Evolutionary conservation across 1,140 invertebrate species (phyloP), one percentile per base, ranked within the genome.

Genomic region (Dinoponera quadriceps): DNA sequence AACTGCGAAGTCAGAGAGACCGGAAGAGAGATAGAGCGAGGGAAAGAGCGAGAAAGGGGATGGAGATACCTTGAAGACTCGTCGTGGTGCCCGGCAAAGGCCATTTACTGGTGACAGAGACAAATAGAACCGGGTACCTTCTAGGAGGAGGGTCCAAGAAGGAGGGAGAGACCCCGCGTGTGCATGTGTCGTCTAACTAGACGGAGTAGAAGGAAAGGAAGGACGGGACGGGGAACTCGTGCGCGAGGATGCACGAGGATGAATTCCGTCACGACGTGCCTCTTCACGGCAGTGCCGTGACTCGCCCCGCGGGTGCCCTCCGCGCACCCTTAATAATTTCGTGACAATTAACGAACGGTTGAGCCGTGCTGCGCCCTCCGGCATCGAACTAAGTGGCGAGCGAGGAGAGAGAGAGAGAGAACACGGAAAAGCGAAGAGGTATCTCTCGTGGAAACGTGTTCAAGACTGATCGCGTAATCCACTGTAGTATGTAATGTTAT

Each of bases 51-150:
- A 25, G 48, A 62, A 51, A 38, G 57, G 65, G 81, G 85, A 59
- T n/a, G 60, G 72, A 54, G 57, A 65, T 62, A 82, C 62, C 71
- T 63, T n/a, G 74, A 78, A 84, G 68, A 33, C 38, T 75, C 78
- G 72, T 82, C 59, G 82, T 82, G 55, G 49, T 68, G 72, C 87
- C 80, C 69, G 57, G 86, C 81, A 85, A 85, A 89, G 78, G 86
- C 89, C 88, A 90, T 90, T 90, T 90, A 90, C 77, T 75, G 75
- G 75, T 90, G 89, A 90, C 89, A 90, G 86, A 90, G 89, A 90
- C 89, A 88, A 90, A 90, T 90, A 90, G 89, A 90, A 89, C 84
- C 66, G 69, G 80, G 74, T 83, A 80, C 68, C 73, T 75, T 88
- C 83, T 78, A 87, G 71, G 78, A 77, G 51, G 51, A 78, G 65